Conservation (phyloP, 2,113 vertebrate genomes). For the Bostrychus sinensis region DNA sequence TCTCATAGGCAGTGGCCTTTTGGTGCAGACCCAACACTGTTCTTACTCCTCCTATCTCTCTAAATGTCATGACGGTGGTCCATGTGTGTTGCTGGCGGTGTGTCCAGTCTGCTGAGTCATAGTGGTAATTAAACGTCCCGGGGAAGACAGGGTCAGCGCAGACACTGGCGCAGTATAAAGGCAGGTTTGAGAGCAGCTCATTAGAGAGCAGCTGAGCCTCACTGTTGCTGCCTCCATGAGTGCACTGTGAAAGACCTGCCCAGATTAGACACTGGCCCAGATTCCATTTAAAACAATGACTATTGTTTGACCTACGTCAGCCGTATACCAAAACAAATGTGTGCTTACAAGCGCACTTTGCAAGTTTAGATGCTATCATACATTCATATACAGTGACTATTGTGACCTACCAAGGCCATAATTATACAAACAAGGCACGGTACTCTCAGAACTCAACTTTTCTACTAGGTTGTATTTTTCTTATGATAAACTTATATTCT, state of each 20-base stretch:
- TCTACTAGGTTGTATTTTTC: too few species aligned
- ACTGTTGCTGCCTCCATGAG: conserved; percentile 50
- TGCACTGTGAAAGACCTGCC: conserved; percentile 33
- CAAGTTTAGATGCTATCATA: not conserved
- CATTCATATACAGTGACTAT: not conserved
- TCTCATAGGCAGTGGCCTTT: too few species aligned
- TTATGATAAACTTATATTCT: too few species aligned
- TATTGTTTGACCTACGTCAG: conserved; percentile 37
- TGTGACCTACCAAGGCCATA: not conserved
- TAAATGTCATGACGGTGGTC: conserved; percentile 69
- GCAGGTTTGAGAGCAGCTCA: conserved; percentile 43
- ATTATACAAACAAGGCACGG: not conserved
- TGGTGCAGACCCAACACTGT: conserved; percentile 75
- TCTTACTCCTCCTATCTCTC: conserved; percentile 71
- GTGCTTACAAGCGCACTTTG: not conserved
- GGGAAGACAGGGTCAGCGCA: conserved; percentile 65
- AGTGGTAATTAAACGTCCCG: conserved; percentile 73
- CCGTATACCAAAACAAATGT: not conserved
- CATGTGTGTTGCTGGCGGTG: conserved; percentile 52
- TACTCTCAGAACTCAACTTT: too few species aligned
- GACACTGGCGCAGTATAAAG: conserved; percentile 65
- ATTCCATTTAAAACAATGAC: conserved; percentile 40
- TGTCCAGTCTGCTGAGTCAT: conserved; percentile 67
- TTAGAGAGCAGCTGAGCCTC: conserved; percentile 42
- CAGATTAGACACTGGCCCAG: conserved; percentile 30